Conservation (phyloP, 64 coral and sea anemone species). For the Porites australiensis region DNA sequence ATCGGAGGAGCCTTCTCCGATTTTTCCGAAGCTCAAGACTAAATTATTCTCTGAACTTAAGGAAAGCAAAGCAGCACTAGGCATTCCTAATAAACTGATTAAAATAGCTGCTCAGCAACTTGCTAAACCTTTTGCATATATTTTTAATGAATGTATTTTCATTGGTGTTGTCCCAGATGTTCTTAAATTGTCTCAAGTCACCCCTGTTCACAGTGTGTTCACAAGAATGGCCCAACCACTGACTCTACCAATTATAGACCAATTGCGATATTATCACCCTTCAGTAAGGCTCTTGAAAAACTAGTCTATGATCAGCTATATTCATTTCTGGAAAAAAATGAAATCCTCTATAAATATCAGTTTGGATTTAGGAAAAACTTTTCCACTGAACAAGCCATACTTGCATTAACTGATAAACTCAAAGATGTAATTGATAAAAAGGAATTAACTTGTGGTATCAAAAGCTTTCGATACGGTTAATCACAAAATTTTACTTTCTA, state of each 20-base stretch:
- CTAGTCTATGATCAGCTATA: constrained; percentile 22
- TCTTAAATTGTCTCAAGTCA: neutral
- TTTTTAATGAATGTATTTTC: neutral
- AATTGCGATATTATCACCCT: constrained; percentile 42
- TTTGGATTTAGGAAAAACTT: no score
- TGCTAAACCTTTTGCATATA: neutral
- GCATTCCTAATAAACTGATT: neutral
- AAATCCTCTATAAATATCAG: no score
- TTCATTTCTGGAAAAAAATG: constrained; percentile 20
- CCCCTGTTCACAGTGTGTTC: neutral
- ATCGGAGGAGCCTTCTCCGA: no score
- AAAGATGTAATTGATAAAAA: neutral
- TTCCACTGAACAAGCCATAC: constrained; percentile 16
- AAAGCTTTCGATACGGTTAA: constrained; percentile 48
- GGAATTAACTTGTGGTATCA: no score
- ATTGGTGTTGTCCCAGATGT: neutral
- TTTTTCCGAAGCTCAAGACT: no score
- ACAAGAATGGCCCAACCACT: neutral
- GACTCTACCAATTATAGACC: constrained; percentile 3
- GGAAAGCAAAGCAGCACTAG: neutral
- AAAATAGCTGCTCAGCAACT: neutral
- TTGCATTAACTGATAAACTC: neutral
- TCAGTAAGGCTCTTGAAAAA: constrained; percentile 22
- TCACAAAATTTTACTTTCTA: constrained; percentile 21
- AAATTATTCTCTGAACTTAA: no score